These are phyloP conservation scores for Lepisosteus osseus DNA, from an alignment of 2,113 vertebrate species.

Conservation along the genomic window DNA sequence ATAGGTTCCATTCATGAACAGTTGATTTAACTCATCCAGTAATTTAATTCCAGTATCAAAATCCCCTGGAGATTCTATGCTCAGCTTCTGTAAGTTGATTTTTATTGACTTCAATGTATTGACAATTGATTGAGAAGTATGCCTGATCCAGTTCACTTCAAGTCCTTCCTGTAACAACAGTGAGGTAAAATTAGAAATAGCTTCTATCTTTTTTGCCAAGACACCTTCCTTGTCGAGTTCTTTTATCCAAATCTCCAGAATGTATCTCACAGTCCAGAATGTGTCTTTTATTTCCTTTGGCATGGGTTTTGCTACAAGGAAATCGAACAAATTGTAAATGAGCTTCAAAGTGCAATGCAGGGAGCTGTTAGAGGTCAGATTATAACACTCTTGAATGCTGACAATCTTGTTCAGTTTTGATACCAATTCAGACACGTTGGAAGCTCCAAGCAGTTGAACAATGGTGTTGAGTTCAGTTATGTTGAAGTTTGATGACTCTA, in stretches of 20 bases:
- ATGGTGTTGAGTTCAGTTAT: conserved; percentile 44
- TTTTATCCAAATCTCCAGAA: conserved; percentile 39
- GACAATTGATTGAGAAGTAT: neutral
- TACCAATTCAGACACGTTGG: conserved; percentile 39
- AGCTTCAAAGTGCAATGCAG: conserved; percentile 44
- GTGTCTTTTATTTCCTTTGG: conserved; percentile 22
- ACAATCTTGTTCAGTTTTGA: conserved; percentile 32
- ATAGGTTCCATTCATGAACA: conserved; percentile 26
- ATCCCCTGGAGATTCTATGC: conserved; percentile 37
- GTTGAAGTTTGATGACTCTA: conserved; percentile 51
- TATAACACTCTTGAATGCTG: conserved; percentile 45
- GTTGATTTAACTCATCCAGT: conserved; percentile 50
- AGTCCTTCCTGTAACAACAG: neutral
- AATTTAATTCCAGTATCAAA: conserved; percentile 52
- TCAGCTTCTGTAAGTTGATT: conserved; percentile 42
- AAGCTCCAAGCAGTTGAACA: conserved; percentile 27
- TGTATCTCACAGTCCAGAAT: conserved; percentile 34
- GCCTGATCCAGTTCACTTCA: neutral
- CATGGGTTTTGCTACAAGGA: conserved; percentile 42
- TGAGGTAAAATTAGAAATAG: neutral
- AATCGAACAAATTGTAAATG: conserved; percentile 31
- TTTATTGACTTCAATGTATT: conserved; percentile 44
- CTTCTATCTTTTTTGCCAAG: neutral
- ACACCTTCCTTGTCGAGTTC: neutral
- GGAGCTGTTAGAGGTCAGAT: conserved; percentile 14